phyloP scores from a whole-genome alignment of 2,888 invertebrate genomes.

The Drosophila stalkeri region DNA sequence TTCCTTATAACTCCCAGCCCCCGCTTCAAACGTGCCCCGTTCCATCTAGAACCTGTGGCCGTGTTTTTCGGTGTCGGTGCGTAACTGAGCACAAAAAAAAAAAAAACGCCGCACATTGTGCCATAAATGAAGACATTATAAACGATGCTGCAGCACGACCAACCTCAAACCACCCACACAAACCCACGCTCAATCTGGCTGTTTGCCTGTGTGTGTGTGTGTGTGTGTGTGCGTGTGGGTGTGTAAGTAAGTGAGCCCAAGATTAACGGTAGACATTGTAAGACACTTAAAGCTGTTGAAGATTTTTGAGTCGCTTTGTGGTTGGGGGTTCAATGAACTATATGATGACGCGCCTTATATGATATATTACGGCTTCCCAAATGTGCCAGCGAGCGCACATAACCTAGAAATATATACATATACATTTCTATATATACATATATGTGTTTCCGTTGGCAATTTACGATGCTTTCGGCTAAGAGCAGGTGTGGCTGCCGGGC shows the following conservation, averaged over 20 bases:
- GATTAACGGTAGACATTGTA: slow-evolving; percentile 80
- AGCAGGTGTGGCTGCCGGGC: slow-evolving; percentile 65
- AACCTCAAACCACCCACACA: slow-evolving; percentile 33
- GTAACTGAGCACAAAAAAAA: slow-evolving; percentile 72
- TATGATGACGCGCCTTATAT: slow-evolving; percentile 70
- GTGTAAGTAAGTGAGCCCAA: slow-evolving; percentile 63
- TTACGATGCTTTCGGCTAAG: slow-evolving; percentile 41
- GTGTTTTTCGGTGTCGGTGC: slow-evolving; percentile 76
- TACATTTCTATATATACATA: slow-evolving; percentile 2
- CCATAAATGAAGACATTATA: slow-evolving; percentile 81
- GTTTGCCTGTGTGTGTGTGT: slow-evolving; percentile 4
- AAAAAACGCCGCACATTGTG: slow-evolving; percentile 66
- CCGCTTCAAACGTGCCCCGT: neutral
- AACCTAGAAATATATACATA: slow-evolving; percentile 20
- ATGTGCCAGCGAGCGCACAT: slow-evolving; percentile 31
- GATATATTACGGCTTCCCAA: slow-evolving; percentile 61
- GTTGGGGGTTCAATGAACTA: slow-evolving; percentile 77
- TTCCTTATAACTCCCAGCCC: neutral
- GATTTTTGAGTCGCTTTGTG: slow-evolving; percentile 70
- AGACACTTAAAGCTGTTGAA: slow-evolving; percentile 79
- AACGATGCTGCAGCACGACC: slow-evolving; percentile 61
- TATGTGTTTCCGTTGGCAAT: slow-evolving; percentile 29
- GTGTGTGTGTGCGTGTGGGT: slow-evolving; percentile 22
- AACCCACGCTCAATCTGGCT: slow-evolving; percentile 15
- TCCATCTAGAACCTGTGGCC: slow-evolving; percentile 19